Conservation (phyloP, 1,140 invertebrate genomes). For the Trachymyrmex cornetzi region DNA sequence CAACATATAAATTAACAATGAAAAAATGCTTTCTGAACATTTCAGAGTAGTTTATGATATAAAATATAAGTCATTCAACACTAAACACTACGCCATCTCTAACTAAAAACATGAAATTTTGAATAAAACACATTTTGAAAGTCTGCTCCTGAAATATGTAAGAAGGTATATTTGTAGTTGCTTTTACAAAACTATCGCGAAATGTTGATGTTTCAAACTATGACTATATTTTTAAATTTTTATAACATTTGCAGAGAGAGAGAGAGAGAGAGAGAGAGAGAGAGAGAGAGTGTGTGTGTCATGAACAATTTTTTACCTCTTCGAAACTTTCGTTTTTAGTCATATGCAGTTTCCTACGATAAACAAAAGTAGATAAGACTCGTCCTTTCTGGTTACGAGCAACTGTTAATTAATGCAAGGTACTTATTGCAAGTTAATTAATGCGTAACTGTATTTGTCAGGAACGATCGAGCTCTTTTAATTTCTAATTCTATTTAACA, state of each 20-base stretch:
- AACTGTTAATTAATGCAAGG: not conserved
- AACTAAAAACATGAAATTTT: no score
- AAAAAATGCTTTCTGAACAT: no score
- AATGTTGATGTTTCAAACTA: not conserved
- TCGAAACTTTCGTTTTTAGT: not conserved
- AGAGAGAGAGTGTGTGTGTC: no score
- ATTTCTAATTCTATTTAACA: constrained; percentile 42
- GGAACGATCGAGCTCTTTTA: not conserved
- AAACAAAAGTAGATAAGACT: not conserved
- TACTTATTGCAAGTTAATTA: constrained; percentile 17
- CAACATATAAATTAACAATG: no score
- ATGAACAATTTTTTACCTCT: not conserved
- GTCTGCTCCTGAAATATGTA: not conserved
- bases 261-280: no score
- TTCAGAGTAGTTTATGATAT: no score
- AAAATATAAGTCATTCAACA: no score
- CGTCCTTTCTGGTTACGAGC: not conserved
- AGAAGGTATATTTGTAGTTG: not conserved
- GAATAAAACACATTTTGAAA: not conserved
- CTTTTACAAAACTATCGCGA: not conserved
- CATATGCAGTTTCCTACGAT: not conserved
- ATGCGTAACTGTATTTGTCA: not conserved
- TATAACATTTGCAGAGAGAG: not conserved
- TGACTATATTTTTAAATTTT: no score
- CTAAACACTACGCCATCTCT: no score